These are phyloP conservation scores for Cephus nigrinus DNA, from an alignment of 2,888 invertebrate species.

Conservation along the genomic window DNA sequence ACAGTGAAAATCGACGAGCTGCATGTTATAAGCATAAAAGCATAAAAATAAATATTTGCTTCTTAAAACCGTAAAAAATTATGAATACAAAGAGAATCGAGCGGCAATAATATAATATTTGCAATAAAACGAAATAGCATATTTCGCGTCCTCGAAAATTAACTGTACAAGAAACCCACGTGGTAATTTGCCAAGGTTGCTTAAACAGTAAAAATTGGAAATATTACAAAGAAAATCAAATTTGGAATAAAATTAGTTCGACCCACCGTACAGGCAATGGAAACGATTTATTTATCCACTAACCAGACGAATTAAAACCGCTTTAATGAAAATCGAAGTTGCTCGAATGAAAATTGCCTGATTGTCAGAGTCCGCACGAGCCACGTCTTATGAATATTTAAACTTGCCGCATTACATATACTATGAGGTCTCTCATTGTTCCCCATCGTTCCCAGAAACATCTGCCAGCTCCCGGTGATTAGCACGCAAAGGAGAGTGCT, in stretches of 20 bases:
- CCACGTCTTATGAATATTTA: slow-evolving; percentile 37
- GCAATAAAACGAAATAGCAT: not conserved
- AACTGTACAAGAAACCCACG: slow-evolving; percentile 1
- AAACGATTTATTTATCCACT: not conserved
- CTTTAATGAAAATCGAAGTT: not conserved
- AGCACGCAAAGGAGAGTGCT: not conserved
- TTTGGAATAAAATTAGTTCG: not conserved
- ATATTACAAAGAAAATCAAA: not conserved
- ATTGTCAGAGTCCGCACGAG: not conserved
- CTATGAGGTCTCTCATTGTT: not conserved
- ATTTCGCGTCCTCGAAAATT: not conserved
- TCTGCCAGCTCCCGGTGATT: not conserved
- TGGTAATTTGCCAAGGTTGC: slow-evolving; percentile 2
- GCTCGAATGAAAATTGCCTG: not conserved
- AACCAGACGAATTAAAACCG: not conserved
- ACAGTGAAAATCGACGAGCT: too few relatives aligned
- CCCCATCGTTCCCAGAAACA: not conserved
- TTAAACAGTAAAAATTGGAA: not conserved
- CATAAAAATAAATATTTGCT: too few relatives aligned
- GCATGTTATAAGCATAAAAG: too few relatives aligned
- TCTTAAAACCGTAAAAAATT: not conserved
- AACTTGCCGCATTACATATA: slow-evolving; percentile 14
- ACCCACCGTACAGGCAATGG: too few relatives aligned
- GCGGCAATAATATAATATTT: not conserved
- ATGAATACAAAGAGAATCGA: not conserved